Evolutionary conservation across 2,888 invertebrate genomes (phyloP).

Genomic region (Liodrosophila aerea): DNA sequence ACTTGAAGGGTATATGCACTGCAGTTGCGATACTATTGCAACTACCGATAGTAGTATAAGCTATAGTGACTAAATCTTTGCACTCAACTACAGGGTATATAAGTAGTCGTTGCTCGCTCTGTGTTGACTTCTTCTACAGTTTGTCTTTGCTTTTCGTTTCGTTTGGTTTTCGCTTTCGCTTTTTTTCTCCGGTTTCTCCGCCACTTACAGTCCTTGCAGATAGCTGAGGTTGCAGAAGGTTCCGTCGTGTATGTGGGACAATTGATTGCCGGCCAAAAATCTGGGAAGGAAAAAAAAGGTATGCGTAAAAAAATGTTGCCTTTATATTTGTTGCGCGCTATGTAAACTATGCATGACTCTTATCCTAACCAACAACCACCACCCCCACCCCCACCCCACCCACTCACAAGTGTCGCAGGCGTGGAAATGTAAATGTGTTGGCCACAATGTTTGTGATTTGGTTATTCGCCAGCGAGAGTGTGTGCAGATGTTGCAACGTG

Average conservation of each 20-base stretch:
- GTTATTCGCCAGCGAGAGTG: constrained; percentile 84
- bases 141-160: no score
- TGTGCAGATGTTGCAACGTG: constrained; percentile 78
- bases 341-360: constrained; percentile 14
- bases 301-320: constrained; percentile 5
- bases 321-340: constrained; percentile 8
- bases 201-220: constrained; percentile 82
- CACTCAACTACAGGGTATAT: constrained; percentile 17
- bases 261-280: constrained; percentile 83
- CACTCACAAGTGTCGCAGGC: constrained; percentile 83
- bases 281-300: constrained; percentile 73
- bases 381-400: background rate
- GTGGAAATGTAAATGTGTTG: constrained; percentile 80
- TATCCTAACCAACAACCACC: background rate
- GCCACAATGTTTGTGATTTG: constrained; percentile 75
- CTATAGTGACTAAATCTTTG: background rate
- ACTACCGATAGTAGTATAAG: no score
- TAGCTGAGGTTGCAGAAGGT: constrained; percentile 83
- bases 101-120: constrained; percentile 1
- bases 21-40: no score
- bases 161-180: no score
- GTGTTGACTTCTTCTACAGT: background rate
- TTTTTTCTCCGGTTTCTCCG: no score
- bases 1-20: background rate
- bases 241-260: constrained; percentile 81